phyloP scores from a whole-genome alignment of 2,888 invertebrate species.

The Sepiola atlantica region DNA sequence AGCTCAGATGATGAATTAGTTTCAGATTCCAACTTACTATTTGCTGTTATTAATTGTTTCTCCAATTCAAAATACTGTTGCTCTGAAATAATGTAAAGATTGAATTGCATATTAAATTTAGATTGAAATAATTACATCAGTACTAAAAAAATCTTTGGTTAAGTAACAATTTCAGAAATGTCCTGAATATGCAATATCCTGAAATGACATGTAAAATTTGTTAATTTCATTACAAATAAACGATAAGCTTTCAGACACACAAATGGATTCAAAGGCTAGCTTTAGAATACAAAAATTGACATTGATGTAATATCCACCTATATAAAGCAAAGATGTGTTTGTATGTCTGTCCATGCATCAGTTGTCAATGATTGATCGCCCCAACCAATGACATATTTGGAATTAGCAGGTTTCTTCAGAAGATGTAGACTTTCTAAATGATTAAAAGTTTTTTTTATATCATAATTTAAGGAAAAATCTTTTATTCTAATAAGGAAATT shows the following conservation, averaged over 20 bases:
- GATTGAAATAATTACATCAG: background rate
- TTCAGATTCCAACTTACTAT: conserved; percentile 64
- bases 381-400: no score
- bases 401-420: no score
- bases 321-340: no score
- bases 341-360: no score
- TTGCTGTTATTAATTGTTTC: conserved; percentile 66
- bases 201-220: background rate
- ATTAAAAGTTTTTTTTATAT: no score
- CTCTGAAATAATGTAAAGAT: conserved; percentile 60
- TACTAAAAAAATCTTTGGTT: background rate
- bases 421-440: no score
- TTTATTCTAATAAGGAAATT: no score
- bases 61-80: conserved; percentile 73
- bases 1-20: conserved; percentile 54
- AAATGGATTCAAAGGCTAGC: background rate
- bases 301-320: background rate
- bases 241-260: background rate
- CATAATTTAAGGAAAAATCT: no score
- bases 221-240: no score
- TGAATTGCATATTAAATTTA: background rate
- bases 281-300: background rate
- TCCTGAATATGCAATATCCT: background rate
- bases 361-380: no score
- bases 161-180: no score